Conservation (phyloP, 2,797 vertebrate species). For the Onychomys torridus region DNA sequence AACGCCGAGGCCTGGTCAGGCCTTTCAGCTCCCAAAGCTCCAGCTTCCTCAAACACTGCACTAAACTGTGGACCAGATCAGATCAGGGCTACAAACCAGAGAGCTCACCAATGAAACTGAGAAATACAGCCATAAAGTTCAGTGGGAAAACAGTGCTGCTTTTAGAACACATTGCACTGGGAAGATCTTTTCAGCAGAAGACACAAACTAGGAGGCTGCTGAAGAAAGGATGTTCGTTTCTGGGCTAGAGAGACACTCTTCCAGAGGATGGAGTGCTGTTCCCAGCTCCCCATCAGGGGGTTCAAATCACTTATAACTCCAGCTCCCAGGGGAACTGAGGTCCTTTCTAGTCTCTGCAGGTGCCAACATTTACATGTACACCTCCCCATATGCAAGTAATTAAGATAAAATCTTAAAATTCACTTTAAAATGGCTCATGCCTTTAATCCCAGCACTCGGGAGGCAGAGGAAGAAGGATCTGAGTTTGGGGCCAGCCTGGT, state of each 20-base stretch:
- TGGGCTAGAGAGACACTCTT: neutral
- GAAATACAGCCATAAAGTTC: neutral
- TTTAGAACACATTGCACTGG: neutral
- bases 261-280: neutral
- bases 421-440: neutral
- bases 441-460: neutral
- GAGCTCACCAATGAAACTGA: neutral
- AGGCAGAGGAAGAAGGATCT: neutral
- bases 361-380: too few relatives aligned
- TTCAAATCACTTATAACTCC: neutral
- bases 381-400: neutral
- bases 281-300: neutral
- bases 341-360: neutral
- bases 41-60: slow-evolving; percentile 23
- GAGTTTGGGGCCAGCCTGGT: neutral
- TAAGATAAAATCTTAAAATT: neutral
- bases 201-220: neutral
- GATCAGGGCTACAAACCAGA: neutral
- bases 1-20: neutral
- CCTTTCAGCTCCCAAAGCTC: slow-evolving; percentile 14
- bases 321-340: neutral
- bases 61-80: neutral
- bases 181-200: neutral
- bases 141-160: neutral
- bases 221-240: neutral